phyloP scores from a whole-genome alignment of 2,113 vertebrate genomes.

The Elaphurus davidianus region DNA sequence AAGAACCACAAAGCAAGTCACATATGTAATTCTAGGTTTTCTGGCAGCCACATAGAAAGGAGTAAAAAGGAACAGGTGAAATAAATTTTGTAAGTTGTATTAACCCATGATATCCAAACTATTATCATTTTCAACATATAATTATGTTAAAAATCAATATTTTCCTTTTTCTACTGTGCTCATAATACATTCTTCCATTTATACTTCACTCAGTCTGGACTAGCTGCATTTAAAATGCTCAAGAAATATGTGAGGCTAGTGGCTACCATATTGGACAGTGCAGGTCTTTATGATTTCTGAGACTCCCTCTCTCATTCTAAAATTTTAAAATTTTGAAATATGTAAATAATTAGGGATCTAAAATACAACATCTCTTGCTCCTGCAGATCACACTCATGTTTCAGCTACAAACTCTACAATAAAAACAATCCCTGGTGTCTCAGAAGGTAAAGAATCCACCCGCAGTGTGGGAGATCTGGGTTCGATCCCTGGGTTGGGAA shows the following conservation, averaged over 20 bases:
- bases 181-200: background rate
- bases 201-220: background rate
- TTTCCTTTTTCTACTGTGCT: background rate
- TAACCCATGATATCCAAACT: background rate
- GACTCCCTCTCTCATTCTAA: background rate
- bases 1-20: background rate
- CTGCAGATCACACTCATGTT: background rate
- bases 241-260: fast-evolving
- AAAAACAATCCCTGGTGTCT: background rate
- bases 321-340: background rate
- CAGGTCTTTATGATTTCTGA: background rate
- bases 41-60: background rate
- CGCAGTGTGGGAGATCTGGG: background rate
- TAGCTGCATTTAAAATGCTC: background rate
- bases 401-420: background rate
- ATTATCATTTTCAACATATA: background rate
- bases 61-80: background rate
- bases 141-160: background rate
- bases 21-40: background rate
- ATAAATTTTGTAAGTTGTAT: background rate
- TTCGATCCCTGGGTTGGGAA: background rate
- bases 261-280: background rate
- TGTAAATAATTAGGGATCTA: background rate
- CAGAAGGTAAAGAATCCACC: background rate
- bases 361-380: background rate